Evolutionary conservation across 2,113 vertebrate species (phyloP).

Genomic region (Anarhynchus alexandrinus): DNA sequence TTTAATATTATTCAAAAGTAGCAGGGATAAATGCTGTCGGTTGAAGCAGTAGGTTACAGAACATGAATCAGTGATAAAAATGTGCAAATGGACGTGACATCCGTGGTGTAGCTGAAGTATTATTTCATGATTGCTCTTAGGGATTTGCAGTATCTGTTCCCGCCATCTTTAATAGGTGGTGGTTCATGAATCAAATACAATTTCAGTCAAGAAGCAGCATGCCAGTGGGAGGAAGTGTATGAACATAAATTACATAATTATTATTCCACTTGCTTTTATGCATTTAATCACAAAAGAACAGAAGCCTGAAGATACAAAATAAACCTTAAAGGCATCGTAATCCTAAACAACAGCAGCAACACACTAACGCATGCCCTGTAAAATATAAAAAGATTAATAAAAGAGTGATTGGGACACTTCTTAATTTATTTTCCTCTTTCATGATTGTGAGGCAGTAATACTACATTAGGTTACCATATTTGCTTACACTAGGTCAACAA

Average conservation of each 20-base stretch:
- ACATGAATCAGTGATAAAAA: slow-evolving; percentile 30
- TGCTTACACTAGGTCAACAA: neutral
- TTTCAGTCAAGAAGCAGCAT: slow-evolving; percentile 30
- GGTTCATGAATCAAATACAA: slow-evolving; percentile 44
- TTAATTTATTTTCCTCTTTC: neutral
- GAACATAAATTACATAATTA: slow-evolving; percentile 44
- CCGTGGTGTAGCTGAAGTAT: slow-evolving; percentile 3
- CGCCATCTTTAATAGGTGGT: neutral
- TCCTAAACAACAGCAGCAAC: neutral
- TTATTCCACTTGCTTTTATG: slow-evolving; percentile 32
- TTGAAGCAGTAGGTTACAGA: neutral
- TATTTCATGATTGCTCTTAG: neutral
- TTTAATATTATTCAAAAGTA: neutral
- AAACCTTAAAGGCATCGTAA: slow-evolving; percentile 17
- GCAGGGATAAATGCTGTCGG: slow-evolving; percentile 3
- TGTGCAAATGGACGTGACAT: slow-evolving; percentile 44
- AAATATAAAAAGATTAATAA: neutral
- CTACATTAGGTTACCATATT: neutral
- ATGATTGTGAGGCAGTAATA: neutral
- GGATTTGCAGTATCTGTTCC: slow-evolving; percentile 41
- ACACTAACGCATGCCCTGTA: neutral
- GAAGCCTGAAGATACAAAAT: slow-evolving; percentile 3
- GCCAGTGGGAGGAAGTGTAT: slow-evolving; percentile 37
- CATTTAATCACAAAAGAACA: slow-evolving; percentile 38
- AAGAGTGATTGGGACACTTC: neutral